Conservation (phyloP, 2,888 invertebrate genomes). For the Stramonita haemastoma region DNA sequence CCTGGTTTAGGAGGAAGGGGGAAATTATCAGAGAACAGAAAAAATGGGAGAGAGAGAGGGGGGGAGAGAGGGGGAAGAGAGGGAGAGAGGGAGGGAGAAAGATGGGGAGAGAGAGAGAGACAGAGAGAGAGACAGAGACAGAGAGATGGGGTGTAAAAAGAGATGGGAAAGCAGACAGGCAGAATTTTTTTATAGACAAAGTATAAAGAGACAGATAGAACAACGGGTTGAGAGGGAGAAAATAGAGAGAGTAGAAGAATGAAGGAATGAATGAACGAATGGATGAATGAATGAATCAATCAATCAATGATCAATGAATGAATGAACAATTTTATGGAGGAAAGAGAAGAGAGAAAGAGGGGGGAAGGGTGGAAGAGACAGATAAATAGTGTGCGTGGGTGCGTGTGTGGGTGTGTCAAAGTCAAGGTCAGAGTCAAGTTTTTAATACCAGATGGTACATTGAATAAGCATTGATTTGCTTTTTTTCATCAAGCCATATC, state of each 20-base stretch:
- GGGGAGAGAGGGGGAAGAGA: not conserved
- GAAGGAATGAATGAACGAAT: not conserved
- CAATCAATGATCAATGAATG: no score
- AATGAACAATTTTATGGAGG: no score
- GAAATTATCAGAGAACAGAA: not conserved
- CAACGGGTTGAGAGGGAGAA: not conserved
- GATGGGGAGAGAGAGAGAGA: not conserved
- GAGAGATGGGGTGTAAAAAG: not conserved
- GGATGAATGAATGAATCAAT: no score
- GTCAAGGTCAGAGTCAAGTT: no score
- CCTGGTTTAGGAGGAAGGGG: not conserved
- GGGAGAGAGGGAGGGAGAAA: not conserved
- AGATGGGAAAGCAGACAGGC: no score
- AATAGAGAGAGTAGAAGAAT: not conserved
- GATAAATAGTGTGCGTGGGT: not conserved
- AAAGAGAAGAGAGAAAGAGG: not conserved
- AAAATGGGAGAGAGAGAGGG: not conserved
- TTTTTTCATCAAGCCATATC: no score
- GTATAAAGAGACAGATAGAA: not conserved
- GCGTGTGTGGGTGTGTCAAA: no score
- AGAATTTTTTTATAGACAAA: no score
- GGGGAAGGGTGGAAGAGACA: not conserved
- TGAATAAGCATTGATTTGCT: no score
- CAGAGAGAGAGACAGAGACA: not conserved
- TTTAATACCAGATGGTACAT: no score